Conservation (phyloP, 2,113 vertebrate species). For the Upupa epops region DNA sequence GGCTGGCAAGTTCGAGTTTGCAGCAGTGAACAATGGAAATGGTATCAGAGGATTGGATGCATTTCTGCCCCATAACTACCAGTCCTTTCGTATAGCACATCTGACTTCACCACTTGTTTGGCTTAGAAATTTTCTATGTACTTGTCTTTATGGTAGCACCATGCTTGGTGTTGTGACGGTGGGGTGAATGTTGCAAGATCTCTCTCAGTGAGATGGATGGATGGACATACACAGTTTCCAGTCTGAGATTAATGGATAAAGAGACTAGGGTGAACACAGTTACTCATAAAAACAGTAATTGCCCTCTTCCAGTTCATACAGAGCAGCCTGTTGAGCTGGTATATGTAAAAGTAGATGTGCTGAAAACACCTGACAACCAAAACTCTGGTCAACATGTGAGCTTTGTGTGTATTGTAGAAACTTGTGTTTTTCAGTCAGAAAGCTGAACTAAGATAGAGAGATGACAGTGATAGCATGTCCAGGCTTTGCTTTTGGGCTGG, state of each 20-base stretch:
- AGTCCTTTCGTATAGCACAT: not conserved
- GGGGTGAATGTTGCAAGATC: not conserved
- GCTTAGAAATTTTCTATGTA: not conserved
- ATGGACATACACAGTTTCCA: not conserved
- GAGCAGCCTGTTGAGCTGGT: constrained; percentile 9
- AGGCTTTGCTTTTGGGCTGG: constrained; percentile 34
- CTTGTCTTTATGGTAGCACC: not conserved
- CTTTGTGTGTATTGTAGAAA: not conserved
- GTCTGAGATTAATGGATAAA: not conserved
- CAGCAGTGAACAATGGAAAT: not conserved
- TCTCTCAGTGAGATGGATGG: not conserved
- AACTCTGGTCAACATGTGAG: not conserved
- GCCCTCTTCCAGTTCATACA: not conserved
- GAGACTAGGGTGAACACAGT: not conserved
- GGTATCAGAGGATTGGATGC: not conserved
- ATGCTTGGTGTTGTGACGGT: not conserved
- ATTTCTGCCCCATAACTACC: not conserved
- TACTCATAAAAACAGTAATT: not conserved
- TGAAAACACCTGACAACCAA: not conserved
- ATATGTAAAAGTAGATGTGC: not conserved
- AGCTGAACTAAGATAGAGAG: not conserved
- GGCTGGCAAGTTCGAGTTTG: not conserved
- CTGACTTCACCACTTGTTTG: not conserved
- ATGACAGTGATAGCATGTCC: not conserved
- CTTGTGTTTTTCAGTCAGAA: not conserved